Percentiles rank a stretch among this genome's conserved stretches.
phyloP scores from a whole-genome alignment of 2,888 invertebrate genomes.

The Dynastes hyllus region DNA sequence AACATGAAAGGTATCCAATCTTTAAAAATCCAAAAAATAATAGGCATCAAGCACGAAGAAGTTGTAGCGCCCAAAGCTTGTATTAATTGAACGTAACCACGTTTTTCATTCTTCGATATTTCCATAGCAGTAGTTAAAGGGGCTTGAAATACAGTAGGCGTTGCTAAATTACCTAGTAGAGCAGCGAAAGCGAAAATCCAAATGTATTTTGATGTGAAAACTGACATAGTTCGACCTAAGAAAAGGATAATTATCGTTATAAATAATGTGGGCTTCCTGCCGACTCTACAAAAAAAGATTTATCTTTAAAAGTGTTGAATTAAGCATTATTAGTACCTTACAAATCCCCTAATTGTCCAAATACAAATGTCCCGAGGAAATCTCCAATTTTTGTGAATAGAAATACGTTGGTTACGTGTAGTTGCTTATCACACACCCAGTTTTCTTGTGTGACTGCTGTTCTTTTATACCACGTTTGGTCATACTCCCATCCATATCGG shows the following conservation, averaged over 20 bases:
- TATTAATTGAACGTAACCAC: constrained; percentile 72
- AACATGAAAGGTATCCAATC: constrained; percentile 73
- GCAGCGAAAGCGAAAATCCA: constrained; percentile 69
- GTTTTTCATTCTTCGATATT: constrained; percentile 72
- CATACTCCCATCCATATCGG: constrained; percentile 74
- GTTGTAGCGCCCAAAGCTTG: constrained; percentile 74
- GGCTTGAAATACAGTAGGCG: constrained; percentile 71
- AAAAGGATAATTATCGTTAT: constrained; percentile 70
- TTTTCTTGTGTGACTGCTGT: constrained; percentile 73
- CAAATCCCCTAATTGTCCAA: constrained; percentile 76
- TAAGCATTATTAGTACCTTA: constrained; percentile 63
- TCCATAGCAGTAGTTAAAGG: constrained; percentile 74
- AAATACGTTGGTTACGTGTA: constrained; percentile 74
- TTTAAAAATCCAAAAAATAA: constrained; percentile 72
- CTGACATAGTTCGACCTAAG: constrained; percentile 69
- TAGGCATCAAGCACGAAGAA: constrained; percentile 72
- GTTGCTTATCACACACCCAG: constrained; percentile 75
- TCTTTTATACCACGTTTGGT: constrained; percentile 72
- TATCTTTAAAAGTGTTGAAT: not conserved
- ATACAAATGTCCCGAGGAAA: constrained; percentile 74
- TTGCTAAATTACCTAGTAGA: constrained; percentile 70
- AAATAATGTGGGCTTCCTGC: constrained; percentile 72
- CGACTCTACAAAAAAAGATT: constrained; percentile 67
- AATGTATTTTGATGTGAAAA: constrained; percentile 69
- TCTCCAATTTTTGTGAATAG: constrained; percentile 73